phyloP scores from a whole-genome alignment of 2,888 invertebrate genomes.

The Celastrina argiolus region DNA sequence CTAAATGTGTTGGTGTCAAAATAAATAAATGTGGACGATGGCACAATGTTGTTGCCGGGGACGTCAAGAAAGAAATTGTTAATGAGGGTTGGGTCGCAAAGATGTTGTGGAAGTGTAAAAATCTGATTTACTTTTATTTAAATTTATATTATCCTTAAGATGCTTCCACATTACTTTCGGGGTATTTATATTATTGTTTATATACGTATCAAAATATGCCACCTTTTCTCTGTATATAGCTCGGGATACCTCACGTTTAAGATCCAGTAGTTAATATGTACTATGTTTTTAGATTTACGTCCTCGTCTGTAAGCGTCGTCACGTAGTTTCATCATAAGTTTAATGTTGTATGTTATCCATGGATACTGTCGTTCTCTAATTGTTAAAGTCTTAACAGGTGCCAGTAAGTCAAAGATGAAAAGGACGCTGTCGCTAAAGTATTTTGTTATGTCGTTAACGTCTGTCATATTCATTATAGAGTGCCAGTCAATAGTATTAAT shows the following conservation, averaged over 20 bases:
- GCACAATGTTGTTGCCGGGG: too few relatives aligned
- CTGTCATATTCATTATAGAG: too few relatives aligned
- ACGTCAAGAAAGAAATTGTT: too few relatives aligned
- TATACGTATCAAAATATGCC: conserved; percentile 21
- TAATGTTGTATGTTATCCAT: conserved; percentile 24
- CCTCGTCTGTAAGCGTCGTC: too few relatives aligned
- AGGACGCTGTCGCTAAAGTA: background rate
- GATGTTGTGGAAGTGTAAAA: conserved; percentile 7
- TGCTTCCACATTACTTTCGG: conserved; percentile 20
- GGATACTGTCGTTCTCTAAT: conserved; percentile 14
- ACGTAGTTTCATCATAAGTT: too few relatives aligned
- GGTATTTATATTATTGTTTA: conserved; percentile 12
- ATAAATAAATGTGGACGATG: too few relatives aligned
- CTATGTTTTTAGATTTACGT: background rate
- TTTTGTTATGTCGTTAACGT: background rate
- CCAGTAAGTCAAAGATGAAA: background rate
- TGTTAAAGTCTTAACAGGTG: background rate
- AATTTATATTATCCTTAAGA: conserved; percentile 8
- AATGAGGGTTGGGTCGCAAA: conserved; percentile 16
- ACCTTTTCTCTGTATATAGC: too few relatives aligned
- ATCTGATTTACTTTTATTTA: background rate
- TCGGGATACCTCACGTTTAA: conserved; percentile 15
- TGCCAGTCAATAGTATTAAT: background rate
- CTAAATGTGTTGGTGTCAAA: too few relatives aligned
- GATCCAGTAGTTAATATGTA: background rate